Percentiles rank a stretch among this genome's conserved stretches.
Conservation (phyloP, 1,140 invertebrate species). For the Proctacanthus coquilletti region DNA sequence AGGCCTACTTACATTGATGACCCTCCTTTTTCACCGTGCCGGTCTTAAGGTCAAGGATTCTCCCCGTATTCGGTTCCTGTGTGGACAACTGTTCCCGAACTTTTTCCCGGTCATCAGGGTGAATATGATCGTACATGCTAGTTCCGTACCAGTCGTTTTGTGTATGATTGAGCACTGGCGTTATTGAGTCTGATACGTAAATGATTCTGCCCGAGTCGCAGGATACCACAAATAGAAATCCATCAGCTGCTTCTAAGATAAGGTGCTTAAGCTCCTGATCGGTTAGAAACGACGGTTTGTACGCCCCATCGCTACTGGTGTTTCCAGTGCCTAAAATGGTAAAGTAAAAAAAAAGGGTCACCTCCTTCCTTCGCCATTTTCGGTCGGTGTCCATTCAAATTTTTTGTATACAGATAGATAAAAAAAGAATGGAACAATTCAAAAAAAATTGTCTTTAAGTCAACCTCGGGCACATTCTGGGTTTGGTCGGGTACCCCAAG, state of each 20-base stretch:
- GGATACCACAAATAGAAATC: conserved; percentile 96
- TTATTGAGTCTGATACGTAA: conserved; percentile 97
- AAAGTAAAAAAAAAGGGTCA: no score
- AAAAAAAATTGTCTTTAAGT: no score
- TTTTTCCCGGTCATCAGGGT: conserved; percentile 97
- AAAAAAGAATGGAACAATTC: no score
- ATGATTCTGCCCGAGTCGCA: conserved; percentile 95
- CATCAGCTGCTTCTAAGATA: conserved; percentile 97
- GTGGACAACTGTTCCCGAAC: conserved; percentile 95
- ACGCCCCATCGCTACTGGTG: conserved; percentile 82
- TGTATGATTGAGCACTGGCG: conserved; percentile 91
- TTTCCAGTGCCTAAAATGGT: conserved; percentile 86
- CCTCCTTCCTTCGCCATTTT: no score
- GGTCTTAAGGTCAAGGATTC: conserved; percentile 94
- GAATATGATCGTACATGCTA: conserved; percentile 88
- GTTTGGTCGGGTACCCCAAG: no score
- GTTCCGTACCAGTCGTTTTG: conserved; percentile 95
- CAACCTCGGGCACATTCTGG: no score
- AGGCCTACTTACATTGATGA: conserved; percentile 65
- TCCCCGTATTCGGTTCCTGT: conserved; percentile 87
- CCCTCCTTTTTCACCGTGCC: conserved; percentile 98
- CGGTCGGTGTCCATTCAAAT: no score
- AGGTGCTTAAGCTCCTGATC: conserved; percentile 98
- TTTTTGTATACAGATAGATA: no score
- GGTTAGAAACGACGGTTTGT: conserved; percentile 96